A percentile compares a stretch with the other conserved stretches of the same genome.
These are phyloP conservation scores for Pammene aurita DNA, from an alignment of 2,888 invertebrate genomes.

Conservation along the genomic window DNA sequence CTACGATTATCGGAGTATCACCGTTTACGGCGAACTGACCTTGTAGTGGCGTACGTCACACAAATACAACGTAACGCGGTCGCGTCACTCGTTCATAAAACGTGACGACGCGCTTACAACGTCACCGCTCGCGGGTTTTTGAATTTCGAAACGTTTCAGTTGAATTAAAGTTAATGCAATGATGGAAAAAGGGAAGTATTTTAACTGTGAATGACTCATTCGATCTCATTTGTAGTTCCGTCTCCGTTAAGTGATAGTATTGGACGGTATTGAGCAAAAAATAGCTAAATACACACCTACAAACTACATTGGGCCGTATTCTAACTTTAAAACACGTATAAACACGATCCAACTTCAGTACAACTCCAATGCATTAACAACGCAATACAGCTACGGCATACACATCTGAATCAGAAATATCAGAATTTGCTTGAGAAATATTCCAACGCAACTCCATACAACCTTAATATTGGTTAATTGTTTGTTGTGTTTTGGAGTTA, in stretches of 20 bases:
- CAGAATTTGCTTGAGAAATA: no score
- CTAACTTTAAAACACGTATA: no score
- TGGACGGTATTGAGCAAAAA: background rate
- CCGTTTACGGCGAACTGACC: constrained; percentile 42
- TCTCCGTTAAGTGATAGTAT: background rate
- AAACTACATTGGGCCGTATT: no score
- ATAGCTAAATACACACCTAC: no score
- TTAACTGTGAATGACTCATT: constrained; percentile 26
- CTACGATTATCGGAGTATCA: constrained; percentile 48
- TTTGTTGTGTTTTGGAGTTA: no score
- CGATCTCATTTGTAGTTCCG: constrained; percentile 8
- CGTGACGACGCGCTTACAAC: constrained; percentile 40
- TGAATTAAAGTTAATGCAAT: constrained; percentile 7
- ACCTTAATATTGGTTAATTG: no score
- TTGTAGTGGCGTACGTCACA: constrained; percentile 47
- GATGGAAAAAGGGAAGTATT: constrained; percentile 20
- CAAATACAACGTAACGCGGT: constrained; percentile 47
- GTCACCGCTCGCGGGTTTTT: constrained; percentile 49
- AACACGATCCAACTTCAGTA: no score
- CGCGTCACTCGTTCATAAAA: constrained; percentile 43
- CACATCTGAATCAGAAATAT: no score
- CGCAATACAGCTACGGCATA: no score
- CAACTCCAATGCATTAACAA: no score
- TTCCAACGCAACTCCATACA: no score
- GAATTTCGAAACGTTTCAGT: constrained; percentile 26